Base-by-base conservation (phyloP, 2,113 vertebrate species). In the Tragelaphus imberbis region DNA sequence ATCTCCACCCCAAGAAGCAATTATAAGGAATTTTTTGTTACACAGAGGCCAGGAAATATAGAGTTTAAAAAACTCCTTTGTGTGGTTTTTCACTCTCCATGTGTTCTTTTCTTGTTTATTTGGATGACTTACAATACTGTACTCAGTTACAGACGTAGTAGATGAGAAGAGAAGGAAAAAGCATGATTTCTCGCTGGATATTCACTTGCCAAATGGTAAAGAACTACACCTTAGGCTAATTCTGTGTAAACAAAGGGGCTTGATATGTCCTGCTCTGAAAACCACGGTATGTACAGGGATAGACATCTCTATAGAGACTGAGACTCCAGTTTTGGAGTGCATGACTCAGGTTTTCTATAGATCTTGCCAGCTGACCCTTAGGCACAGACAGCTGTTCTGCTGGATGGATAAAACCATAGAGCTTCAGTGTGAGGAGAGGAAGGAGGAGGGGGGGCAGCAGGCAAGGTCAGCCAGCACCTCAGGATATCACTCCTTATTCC, bases 311-410 rank as follows among this genome's bases (percentile, higher is more conserved):
- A 87, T 3, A 36, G 53, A 96, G 94, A 97, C 65, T 85, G n/a
- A 65, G 47, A 27, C 14, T 25, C 27, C 30, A 33, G 68, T 80
- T 61, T 44, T 51, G 47, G 33, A 63, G 40, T 11, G 79, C 80
- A 94, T 94, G 96, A 88, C 27, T 97, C 97, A 98, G 47, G 49
- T 93, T 91, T 97, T 97, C 96, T 94, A 89, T 12, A 91, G 40
- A 80, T 80, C 58, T 95, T 91, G 95, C 94, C 92, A 91, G 88
- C 55, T 96, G 55, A 95, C 84, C 95, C 90, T 79, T 81, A 53
- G 88, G 90, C 88, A 88, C 19, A 91, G 25, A 92, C 89, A 90
- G 51, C 65, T 96, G 81, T 93, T 82, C 30, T 79, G 44, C 25
- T 49, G 84, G 30, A 97, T 6, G 71, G 71, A 87, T 77, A 96